A percentile compares a stretch with the other conserved stretches of the same genome.
These are phyloP conservation scores for Tenthredo notha DNA, from an alignment of 2,888 invertebrate genomes.

Conservation along the genomic window DNA sequence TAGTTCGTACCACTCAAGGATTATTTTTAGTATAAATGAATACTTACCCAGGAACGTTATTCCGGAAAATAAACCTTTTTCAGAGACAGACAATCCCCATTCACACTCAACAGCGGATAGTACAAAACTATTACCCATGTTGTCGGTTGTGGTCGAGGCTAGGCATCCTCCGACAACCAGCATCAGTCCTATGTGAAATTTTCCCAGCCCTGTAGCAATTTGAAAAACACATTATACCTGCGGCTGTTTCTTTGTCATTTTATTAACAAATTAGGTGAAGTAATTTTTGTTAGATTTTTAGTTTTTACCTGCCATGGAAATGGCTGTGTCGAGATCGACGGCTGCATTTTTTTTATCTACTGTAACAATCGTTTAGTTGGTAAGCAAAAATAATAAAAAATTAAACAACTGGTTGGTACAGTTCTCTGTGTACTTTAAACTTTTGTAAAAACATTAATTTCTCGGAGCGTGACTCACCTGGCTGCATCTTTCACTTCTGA, in stretches of 20 bases:
- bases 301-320: constrained; percentile 15
- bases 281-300: too few species aligned
- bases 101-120: constrained; percentile 24
- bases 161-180: constrained; percentile 20
- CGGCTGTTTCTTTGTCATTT: neutral
- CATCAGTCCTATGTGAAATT: constrained; percentile 1
- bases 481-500: neutral
- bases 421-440: neutral
- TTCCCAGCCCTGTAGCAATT: constrained; percentile 37
- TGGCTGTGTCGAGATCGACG: constrained; percentile 22
- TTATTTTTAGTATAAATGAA: neutral
- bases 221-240: neutral
- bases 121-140: constrained; percentile 11
- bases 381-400: neutral
- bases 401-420: neutral
- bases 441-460: neutral
- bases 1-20: neutral
- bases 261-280: neutral
- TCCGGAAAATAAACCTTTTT: constrained; percentile 38
- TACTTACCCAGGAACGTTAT: constrained; percentile 19
- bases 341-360: neutral
- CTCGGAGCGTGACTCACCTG: neutral
- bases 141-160: neutral
- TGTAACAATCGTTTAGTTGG: neutral
- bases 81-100: neutral